Percentiles rank a stretch among this genome's conserved stretches.
phyloP scores from a whole-genome alignment of 1,140 invertebrate species.

The Brachionus calyciflorus region DNA sequence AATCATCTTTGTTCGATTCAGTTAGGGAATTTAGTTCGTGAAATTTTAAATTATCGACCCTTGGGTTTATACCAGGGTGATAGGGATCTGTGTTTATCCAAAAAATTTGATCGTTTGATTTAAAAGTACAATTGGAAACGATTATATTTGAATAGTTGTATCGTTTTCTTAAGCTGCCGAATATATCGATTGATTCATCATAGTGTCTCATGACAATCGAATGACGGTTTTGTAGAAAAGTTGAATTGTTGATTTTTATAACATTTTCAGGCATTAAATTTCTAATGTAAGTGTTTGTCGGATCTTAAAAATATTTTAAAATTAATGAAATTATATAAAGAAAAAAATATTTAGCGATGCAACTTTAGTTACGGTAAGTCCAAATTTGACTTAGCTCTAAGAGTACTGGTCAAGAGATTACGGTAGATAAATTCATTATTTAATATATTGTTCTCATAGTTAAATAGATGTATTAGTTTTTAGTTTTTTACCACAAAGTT shows the following conservation, averaged over 20 bases:
- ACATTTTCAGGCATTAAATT: conserved; percentile 44
- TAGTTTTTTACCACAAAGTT: too few relatives aligned
- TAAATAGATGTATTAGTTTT: too few relatives aligned
- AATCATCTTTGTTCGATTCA: conserved; percentile 70
- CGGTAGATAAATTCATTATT: too few relatives aligned
- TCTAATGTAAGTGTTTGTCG: not conserved
- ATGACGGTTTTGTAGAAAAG: conserved; percentile 33
- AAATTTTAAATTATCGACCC: conserved; percentile 55
- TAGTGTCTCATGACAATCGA: conserved; percentile 26
- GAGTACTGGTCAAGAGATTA: too few relatives aligned
- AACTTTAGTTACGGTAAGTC: too few relatives aligned
- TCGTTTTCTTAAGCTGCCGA: conserved; percentile 39
- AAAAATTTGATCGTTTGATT: conserved; percentile 43
- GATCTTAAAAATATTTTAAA: conserved; percentile 16
- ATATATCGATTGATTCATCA: conserved; percentile 1
- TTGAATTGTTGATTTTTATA: conserved; percentile 25
- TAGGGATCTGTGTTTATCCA: conserved; percentile 34
- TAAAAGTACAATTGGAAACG: conserved; percentile 31
- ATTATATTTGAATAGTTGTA: conserved; percentile 39
- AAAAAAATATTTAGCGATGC: too few relatives aligned
- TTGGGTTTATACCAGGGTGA: conserved; percentile 7
- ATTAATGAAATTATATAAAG: not conserved
- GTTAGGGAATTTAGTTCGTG: conserved; percentile 71
- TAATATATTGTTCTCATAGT: too few relatives aligned
- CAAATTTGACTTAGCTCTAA: too few relatives aligned